Evolutionary conservation across 2,113 vertebrate species (phyloP), one percentile per base, ranked within the genome.

Genomic region (Dasypus novemcinctus): DNA sequence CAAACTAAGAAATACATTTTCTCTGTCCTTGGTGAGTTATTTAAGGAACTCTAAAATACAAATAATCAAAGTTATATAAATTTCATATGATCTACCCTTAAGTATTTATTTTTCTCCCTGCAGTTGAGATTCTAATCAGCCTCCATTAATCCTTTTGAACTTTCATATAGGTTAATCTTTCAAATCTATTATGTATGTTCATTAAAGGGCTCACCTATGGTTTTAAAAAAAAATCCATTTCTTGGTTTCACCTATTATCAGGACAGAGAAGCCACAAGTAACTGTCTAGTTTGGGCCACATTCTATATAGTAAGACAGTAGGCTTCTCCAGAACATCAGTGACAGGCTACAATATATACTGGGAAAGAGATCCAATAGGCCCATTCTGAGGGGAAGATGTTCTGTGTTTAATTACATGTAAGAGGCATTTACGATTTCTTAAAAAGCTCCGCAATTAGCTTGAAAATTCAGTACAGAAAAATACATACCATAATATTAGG

Each of bases 21-120:
- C 76, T 89, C 80, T 92, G 91, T 71, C 95, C 82, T 64, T 93
- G 20, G 57, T 87, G 66, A 84, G 87, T 74, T 96, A 97, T 94
- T 97, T 93, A 93, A 96, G 81, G 92, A 97, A 96, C 87, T 72
- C 29, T 94, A 85, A 96, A 90, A 64, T 31, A 87, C 85, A 97
- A 96, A 97, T 87, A 96, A 92, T 90, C 79, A 96, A 84, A 89
- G 41, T 80, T 95, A 83, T 27, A 90, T 72, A 93, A 92, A 87
- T 96, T 95, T 86, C 59, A 92, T 82, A 87, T 96, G 97, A 90
- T 80, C 31, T 87, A 66, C 36, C 25, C 33, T 63, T 59, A 76
- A 87, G 64, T 29, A 83, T 69, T 91, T 82, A 43, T 61, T 95
- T 97, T 95, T 31, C 41, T 72, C 38, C 81, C n/a, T 80, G 46